These are phyloP conservation scores for Eurystomus gularis DNA, from an alignment of 2,113 vertebrate genomes.

Conservation along the genomic window DNA sequence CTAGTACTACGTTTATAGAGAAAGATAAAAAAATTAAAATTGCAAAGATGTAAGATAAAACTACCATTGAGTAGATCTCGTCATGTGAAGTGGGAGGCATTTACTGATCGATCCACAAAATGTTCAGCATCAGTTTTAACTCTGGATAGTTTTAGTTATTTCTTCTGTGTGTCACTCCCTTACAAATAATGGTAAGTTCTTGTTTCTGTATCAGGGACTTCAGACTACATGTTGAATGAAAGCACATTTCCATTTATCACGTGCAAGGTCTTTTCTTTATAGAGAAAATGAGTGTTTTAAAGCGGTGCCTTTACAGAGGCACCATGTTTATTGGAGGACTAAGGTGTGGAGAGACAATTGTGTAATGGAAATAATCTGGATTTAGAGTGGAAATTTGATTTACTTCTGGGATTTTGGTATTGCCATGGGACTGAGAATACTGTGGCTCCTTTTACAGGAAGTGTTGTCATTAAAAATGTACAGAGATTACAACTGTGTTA, in stretches of 20 bases:
- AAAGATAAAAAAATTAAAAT: not conserved
- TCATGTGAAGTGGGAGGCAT: accelerated
- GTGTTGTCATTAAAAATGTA: not conserved
- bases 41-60: not conserved
- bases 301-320: not conserved
- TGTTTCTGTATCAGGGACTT: not conserved
- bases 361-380: not conserved
- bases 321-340: not conserved
- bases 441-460: not conserved
- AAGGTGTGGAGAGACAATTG: not conserved
- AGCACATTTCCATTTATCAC: not conserved
- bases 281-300: not conserved
- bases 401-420: not conserved
- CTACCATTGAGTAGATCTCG: no score
- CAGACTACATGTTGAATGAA: not conserved
- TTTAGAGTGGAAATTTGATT: not conserved
- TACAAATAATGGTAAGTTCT: not conserved
- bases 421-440: not conserved
- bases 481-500: not conserved
- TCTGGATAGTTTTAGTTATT: not conserved
- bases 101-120: not conserved
- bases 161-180: not conserved
- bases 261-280: not conserved
- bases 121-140: not conserved
- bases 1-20: not conserved